These are phyloP conservation scores for Nylanderia fulva DNA, from an alignment of 1,140 invertebrate genomes.

Conservation along the genomic window DNA sequence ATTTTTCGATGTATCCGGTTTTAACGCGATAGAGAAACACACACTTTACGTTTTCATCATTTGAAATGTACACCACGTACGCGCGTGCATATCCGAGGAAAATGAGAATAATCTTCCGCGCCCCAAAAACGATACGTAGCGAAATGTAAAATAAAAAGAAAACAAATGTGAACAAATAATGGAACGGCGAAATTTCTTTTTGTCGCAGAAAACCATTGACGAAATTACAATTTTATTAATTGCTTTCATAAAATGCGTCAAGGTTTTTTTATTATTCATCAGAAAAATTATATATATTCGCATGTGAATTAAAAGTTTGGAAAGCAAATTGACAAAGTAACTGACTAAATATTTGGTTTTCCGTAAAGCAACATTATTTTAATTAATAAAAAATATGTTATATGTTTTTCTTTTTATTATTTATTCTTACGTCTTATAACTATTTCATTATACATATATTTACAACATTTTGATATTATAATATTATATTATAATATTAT, in stretches of 20 bases:
- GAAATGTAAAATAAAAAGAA: not conserved
- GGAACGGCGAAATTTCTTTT: too few relatives aligned
- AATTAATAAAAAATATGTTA: too few relatives aligned
- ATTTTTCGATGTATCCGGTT: conserved; percentile 30
- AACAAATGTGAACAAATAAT: not conserved
- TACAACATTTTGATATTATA: too few relatives aligned
- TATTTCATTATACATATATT: too few relatives aligned
- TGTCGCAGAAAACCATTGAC: not conserved
- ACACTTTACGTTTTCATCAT: conserved; percentile 44
- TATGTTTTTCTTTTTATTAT: too few relatives aligned
- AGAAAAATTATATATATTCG: too few relatives aligned
- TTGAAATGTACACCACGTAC: not conserved
- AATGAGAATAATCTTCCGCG: not conserved
- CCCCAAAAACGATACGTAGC: not conserved
- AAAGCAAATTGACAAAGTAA: too few relatives aligned
- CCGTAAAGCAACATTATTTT: too few relatives aligned
- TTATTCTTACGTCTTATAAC: too few relatives aligned
- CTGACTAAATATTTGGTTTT: too few relatives aligned
- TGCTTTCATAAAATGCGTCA: not conserved
- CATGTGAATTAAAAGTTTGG: too few relatives aligned
- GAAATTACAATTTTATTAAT: conserved; percentile 19
- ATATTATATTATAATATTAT: too few relatives aligned
- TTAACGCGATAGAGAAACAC: not conserved
- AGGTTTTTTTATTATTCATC: not conserved
- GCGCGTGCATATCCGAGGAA: not conserved